A percentile compares a stretch with the other conserved stretches of the same genome.
phyloP scores from a whole-genome alignment of 2,113 vertebrate genomes.

The Cyanoliseus patagonus region DNA sequence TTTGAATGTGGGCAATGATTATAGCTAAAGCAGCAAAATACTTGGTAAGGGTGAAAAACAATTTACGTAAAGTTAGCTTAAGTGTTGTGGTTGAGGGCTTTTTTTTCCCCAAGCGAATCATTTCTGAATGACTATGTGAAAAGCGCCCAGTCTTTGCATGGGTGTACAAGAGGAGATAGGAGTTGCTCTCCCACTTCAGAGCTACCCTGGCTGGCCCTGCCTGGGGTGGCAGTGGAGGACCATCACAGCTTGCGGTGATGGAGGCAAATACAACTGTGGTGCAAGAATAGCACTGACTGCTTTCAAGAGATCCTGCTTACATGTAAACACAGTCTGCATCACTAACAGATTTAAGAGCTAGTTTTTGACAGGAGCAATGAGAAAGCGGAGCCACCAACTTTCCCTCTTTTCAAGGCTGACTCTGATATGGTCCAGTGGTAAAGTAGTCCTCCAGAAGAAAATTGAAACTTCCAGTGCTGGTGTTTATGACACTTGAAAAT shows the following conservation, averaged over 20 bases:
- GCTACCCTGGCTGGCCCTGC: neutral
- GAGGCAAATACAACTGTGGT: neutral
- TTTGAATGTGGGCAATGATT: slow-evolving; percentile 36
- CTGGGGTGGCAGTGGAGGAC: neutral
- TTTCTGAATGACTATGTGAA: neutral
- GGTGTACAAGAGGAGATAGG: neutral
- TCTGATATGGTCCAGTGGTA: neutral
- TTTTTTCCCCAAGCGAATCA: accelerated
- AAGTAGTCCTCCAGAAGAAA: neutral
- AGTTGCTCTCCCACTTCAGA: neutral
- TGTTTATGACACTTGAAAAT: neutral
- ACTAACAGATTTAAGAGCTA: neutral
- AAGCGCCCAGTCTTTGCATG: neutral
- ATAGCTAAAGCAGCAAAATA: slow-evolving; percentile 19
- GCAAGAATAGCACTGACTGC: neutral
- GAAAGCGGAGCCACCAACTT: neutral
- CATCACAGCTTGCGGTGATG: neutral
- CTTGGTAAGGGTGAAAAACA: neutral
- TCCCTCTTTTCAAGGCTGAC: neutral
- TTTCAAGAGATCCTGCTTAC: neutral
- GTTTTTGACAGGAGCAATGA: neutral
- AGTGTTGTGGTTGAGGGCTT: neutral
- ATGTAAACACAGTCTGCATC: neutral
- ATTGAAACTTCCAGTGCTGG: neutral
- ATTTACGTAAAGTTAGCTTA: neutral